phyloP scores from a whole-genome alignment of 2,888 invertebrate species.

The Megaustenia siamemsis region DNA sequence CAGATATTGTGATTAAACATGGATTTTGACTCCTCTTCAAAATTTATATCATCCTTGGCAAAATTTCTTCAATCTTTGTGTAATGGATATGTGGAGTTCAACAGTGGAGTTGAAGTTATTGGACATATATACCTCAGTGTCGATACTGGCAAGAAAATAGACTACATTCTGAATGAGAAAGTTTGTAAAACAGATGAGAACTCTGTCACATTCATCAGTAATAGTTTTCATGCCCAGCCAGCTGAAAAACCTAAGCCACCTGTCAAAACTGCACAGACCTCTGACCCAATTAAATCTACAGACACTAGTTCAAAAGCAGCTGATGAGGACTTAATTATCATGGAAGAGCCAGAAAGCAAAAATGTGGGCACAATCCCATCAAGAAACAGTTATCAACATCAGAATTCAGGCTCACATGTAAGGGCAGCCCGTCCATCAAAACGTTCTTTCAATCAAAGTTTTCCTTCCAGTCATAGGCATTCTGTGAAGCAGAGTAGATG shows the following conservation, averaged over 20 bases:
- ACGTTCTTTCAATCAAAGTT: conserved; percentile 41
- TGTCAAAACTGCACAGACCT: background rate
- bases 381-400: conserved; percentile 22
- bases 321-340: conserved; percentile 50
- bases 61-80: conserved; percentile 60
- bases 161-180: conserved; percentile 60
- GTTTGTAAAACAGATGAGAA: conserved; percentile 60
- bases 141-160: conserved; percentile 59
- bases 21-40: conserved; percentile 58
- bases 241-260: conserved; percentile 53
- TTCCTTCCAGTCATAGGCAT: conserved; percentile 41
- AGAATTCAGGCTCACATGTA: conserved; percentile 1
- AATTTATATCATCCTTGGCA: conserved; percentile 59
- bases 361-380: conserved; percentile 51
- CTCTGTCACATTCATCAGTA: conserved; percentile 60
- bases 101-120: conserved; percentile 58
- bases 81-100: conserved; percentile 60
- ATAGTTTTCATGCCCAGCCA: conserved; percentile 60
- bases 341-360: conserved; percentile 53
- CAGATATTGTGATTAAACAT: conserved; percentile 36
- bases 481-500: conserved; percentile 37
- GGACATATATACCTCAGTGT: conserved; percentile 60
- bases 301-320: background rate
- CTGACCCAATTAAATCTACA: conserved; percentile 4
- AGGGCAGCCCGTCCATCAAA: conserved; percentile 38